Conservation (phyloP, 2,888 invertebrate genomes). For the Sipunculus nudus region DNA sequence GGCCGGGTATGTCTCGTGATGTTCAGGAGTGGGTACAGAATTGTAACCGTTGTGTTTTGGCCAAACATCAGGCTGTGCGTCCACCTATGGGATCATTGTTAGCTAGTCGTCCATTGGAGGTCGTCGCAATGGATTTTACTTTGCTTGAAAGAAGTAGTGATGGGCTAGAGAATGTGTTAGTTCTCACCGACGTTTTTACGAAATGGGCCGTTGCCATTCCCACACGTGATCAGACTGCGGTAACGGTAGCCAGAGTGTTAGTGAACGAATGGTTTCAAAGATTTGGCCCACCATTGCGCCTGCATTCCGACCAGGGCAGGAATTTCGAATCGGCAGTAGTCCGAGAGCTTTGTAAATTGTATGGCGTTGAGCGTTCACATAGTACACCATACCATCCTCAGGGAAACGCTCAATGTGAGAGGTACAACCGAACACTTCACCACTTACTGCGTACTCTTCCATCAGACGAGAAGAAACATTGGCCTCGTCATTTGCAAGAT, state of each 20-base stretch:
- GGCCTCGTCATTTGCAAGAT: slow-evolving; percentile 34
- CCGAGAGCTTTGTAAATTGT: background rate
- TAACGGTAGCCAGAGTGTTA: slow-evolving; percentile 29
- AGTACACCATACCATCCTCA: slow-evolving; percentile 21
- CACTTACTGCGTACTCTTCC: slow-evolving; percentile 30
- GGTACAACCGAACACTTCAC: slow-evolving; percentile 40
- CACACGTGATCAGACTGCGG: slow-evolving; percentile 26
- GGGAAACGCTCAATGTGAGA: slow-evolving; percentile 37
- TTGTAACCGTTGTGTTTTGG: too few relatives aligned
- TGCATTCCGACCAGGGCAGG: slow-evolving; percentile 9
- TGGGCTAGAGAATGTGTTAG: slow-evolving; percentile 26
- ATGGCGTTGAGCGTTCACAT: background rate
- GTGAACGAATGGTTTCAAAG: slow-evolving; percentile 22
- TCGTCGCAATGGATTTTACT: slow-evolving; percentile 30
- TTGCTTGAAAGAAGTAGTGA: slow-evolving; percentile 20
- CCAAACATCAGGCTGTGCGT: too few relatives aligned
- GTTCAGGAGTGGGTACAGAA: too few relatives aligned
- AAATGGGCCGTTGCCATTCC: slow-evolving; percentile 28
- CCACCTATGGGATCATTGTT: slow-evolving; percentile 13
- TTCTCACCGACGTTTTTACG: slow-evolving; percentile 35
- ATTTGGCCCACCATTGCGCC: slow-evolving; percentile 23
- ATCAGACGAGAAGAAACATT: slow-evolving; percentile 26
- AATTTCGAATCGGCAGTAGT: slow-evolving; percentile 5
- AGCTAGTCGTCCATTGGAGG: slow-evolving; percentile 22
- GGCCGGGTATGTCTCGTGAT: too few relatives aligned